phyloP scores from a whole-genome alignment of 2,113 vertebrate species.

The Oncorhynchus keta region DNA sequence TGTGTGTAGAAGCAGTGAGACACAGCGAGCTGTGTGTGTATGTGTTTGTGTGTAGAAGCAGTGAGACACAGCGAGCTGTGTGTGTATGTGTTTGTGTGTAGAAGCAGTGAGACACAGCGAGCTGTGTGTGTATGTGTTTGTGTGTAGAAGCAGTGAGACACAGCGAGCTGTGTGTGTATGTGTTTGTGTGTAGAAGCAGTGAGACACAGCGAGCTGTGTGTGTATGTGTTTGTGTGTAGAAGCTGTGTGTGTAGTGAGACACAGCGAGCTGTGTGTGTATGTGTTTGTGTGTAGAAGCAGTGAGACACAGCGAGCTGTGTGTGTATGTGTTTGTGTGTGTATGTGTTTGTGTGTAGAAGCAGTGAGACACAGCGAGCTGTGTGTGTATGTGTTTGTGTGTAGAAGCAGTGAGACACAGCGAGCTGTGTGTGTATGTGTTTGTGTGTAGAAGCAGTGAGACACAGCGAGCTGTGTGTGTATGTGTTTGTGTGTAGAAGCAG shows the following conservation, averaged over 20 bases:
- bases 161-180: constrained; percentile 10
- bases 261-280: constrained; percentile 3
- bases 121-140: not conserved
- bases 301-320: constrained; percentile 15
- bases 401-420: no score
- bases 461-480: constrained; percentile 3
- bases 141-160: no score
- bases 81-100: constrained; percentile 2
- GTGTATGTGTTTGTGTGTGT: not conserved
- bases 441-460: constrained; percentile 11
- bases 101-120: constrained; percentile 15
- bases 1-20: constrained; percentile 13
- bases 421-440: constrained; percentile 4
- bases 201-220: constrained; percentile 11
- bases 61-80: no score
- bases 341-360: constrained; percentile 3
- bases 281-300: not conserved
- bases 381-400: no score
- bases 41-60: no score
- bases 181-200: constrained; percentile 5
- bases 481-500: not conserved
- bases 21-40: constrained; percentile 1
- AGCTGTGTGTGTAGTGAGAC: constrained; percentile 15
- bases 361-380: constrained; percentile 17
- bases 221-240: constrained; percentile 1